Evolutionary conservation across 2,888 invertebrate species (phyloP), one percentile per base, ranked within the genome.

Genomic region (Steinernema hermaphroditum): DNA sequence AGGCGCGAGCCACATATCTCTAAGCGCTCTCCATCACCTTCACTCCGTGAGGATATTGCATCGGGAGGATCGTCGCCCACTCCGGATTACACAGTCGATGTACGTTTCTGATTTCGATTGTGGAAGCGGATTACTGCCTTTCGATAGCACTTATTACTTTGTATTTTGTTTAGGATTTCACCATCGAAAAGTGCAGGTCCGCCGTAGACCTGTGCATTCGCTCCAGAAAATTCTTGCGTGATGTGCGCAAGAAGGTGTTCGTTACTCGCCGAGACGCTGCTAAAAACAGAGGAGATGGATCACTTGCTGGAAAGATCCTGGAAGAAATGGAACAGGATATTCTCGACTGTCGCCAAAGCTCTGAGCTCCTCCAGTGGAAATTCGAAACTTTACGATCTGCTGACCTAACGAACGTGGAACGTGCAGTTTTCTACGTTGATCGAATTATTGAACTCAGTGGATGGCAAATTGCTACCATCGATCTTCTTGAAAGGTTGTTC

Each of bases 361-460:
- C 62, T 2, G 62, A 62, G 8, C 62, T 29, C 14, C 62, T 62
- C 2, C 32, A 32, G 12, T 1, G 9, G 34, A 62, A 62, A 16
- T 29, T 62, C 16, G 16, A 62, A 24, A 34, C 29, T 9, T 29
- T 62, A 8, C 16, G 27, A 9, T 29, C 62, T 12, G 29, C 62
- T 6, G 16, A 62, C 16, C 19, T 32, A 9, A 32, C 62, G 16
- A 29, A 27, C 34, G 27, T 62, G 62, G 62, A 62, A 12, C 62
- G 62, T 16, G 62, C 62, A 6, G 62, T 62, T 29, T 62, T 62
- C n/a, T 62, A 62, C 34, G 32, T 62, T 1, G 62, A 62, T 32
- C 29, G 62, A 16, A 34, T 62, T 32, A 24, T 62, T 16, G 62
- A 62, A 1, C 62, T 62, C n/a, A 62, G 62, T 29, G 62, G 62